Evolutionary conservation across 1,140 invertebrate species (phyloP).

Genomic region (Argopecten irradians): DNA sequence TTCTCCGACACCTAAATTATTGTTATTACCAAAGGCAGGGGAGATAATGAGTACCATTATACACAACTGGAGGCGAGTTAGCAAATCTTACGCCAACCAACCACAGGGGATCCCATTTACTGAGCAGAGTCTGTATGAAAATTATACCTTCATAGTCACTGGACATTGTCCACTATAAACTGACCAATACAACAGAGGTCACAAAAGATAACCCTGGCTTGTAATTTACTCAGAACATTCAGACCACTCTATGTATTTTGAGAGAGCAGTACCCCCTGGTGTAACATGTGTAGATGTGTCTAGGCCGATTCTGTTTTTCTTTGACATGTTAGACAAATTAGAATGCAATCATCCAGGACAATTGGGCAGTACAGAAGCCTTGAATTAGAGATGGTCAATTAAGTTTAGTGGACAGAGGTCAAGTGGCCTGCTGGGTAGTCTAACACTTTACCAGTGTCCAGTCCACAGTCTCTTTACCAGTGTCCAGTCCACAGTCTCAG

Average conservation of each 20-base stretch:
- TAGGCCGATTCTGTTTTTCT: background rate
- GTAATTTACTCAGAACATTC: background rate
- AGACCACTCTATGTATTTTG: background rate
- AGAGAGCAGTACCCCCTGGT: background rate
- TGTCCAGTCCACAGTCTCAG: too few relatives aligned
- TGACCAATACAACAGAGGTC: background rate
- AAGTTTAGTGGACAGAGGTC: background rate
- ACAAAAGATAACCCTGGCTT: slow-evolving; percentile 5
- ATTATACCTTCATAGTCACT: background rate
- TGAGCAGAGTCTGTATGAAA: background rate
- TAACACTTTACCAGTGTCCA: too few relatives aligned
- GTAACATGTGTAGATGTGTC: background rate
- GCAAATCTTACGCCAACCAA: background rate
- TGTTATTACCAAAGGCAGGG: background rate
- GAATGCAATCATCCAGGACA: background rate
- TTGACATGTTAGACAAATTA: background rate
- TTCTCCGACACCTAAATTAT: background rate
- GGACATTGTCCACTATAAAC: background rate
- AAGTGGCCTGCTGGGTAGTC: background rate
- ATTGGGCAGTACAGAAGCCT: background rate
- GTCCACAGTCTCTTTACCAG: too few relatives aligned
- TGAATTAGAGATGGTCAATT: background rate
- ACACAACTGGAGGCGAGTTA: background rate
- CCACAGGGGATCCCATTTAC: background rate
- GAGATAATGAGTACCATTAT: background rate